phyloP scores from a whole-genome alignment of 2,888 invertebrate species.

The Homarus gammarus region DNA sequence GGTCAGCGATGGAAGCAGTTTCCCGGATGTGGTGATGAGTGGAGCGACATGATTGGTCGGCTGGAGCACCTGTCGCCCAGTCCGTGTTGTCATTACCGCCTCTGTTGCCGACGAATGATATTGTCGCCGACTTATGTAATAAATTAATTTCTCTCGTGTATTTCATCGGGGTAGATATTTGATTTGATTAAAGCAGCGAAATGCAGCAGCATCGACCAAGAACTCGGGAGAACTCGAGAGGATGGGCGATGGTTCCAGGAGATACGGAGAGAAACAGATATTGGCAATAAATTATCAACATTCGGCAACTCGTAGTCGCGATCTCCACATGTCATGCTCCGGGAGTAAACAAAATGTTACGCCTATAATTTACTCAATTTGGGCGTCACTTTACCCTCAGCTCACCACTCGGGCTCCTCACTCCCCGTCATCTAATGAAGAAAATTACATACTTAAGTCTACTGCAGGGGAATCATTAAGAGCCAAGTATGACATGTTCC shows the following conservation, averaged over 20 bases:
- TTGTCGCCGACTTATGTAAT: conserved; percentile 39
- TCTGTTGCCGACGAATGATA: conserved; percentile 52
- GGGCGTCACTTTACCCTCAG: conserved; percentile 42
- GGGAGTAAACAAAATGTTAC: conserved; percentile 56
- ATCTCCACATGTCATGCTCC: conserved; percentile 64
- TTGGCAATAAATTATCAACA: conserved; percentile 53
- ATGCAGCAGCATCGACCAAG: conserved; percentile 39
- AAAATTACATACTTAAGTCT: conserved; percentile 40
- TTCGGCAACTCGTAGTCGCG: conserved; percentile 45
- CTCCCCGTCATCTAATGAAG: conserved; percentile 25
- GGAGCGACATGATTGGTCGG: conserved; percentile 57
- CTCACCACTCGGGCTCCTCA: conserved; percentile 27
- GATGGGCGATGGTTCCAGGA: conserved; percentile 25
- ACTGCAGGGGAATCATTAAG: conserved; percentile 13
- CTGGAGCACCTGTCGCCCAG: conserved; percentile 41
- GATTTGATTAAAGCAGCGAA: conserved; percentile 28
- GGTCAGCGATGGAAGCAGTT: conserved; percentile 56
- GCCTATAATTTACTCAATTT: conserved; percentile 61
- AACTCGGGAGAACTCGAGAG: conserved; percentile 30
- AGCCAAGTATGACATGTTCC: background rate
- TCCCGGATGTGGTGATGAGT: conserved; percentile 67
- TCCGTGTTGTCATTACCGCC: conserved; percentile 57
- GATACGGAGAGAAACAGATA: conserved; percentile 40
- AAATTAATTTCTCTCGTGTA: conserved; percentile 48
- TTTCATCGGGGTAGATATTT: conserved; percentile 39